phyloP scores from a whole-genome alignment of 1,140 invertebrate species.

The Drosophila kurseongensis region DNA sequence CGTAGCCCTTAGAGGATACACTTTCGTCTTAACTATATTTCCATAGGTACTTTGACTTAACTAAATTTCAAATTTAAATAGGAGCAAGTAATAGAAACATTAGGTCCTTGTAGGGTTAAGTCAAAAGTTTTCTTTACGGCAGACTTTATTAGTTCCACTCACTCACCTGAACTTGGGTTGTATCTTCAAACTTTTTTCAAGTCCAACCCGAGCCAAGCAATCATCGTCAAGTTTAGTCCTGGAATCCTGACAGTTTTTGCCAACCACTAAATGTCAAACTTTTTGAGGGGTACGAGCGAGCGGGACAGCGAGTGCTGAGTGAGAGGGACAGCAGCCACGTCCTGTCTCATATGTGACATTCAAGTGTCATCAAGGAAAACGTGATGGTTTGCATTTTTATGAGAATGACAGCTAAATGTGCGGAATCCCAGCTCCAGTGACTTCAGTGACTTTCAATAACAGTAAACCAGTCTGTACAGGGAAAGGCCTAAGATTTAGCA shows the following conservation, averaged over 20 bases:
- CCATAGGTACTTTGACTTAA: neutral
- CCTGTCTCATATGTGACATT: conserved; percentile 76
- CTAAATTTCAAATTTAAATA: neutral
- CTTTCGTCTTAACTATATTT: too few species aligned
- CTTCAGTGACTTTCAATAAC: conserved; percentile 71
- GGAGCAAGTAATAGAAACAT: neutral
- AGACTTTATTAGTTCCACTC: conserved; percentile 42
- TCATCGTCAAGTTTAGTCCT: conserved; percentile 71
- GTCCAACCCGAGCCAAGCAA: conserved; percentile 64
- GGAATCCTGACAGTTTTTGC: conserved; percentile 77
- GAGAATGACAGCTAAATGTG: conserved; percentile 73
- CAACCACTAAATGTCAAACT: conserved; percentile 82
- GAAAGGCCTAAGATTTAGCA: conserved; percentile 66
- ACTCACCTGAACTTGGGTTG: conserved; percentile 22
- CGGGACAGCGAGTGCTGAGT: conserved; percentile 9
- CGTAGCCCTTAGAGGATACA: too few species aligned
- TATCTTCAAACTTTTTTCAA: conserved; percentile 59
- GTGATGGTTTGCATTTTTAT: conserved; percentile 79
- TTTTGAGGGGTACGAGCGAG: conserved; percentile 55
- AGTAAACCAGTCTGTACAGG: conserved; percentile 20
- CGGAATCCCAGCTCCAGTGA: conserved; percentile 49
- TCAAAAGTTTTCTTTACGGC: conserved; percentile 8
- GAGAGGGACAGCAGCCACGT: conserved; percentile 35
- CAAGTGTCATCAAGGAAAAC: conserved; percentile 75
- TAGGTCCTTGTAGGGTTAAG: conserved; percentile 6